Percentiles rank a stretch among this genome's conserved stretches.
phyloP scores from a whole-genome alignment of 2,113 vertebrate species.

The Gulo gulo region DNA sequence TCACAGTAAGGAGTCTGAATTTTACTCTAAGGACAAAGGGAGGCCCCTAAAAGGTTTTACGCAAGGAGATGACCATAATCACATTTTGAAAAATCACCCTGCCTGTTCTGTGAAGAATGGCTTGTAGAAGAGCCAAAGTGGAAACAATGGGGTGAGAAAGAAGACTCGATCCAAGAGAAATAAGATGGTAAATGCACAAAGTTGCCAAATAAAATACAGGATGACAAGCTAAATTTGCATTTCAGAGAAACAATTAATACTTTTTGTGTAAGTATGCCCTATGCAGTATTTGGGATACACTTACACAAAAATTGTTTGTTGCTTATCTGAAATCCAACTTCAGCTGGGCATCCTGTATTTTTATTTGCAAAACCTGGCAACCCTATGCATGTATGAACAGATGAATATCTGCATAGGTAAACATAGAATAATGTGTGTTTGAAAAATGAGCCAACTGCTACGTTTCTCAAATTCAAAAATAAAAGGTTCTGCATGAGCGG shows the following conservation, averaged over 20 bases:
- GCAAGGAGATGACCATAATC: background rate
- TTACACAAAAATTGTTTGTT: background rate
- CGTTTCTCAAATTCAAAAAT: slow-evolving; percentile 27
- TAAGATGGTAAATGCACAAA: background rate
- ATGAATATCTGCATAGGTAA: background rate
- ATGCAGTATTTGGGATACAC: background rate
- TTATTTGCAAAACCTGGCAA: slow-evolving; percentile 42
- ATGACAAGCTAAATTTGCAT: background rate
- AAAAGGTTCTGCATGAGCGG: background rate
- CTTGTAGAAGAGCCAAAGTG: background rate
- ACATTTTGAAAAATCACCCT: background rate
- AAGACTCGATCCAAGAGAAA: background rate
- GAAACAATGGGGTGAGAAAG: background rate
- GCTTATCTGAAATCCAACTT: slow-evolving; percentile 30
- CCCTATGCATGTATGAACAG: background rate
- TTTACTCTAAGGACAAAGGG: slow-evolving; percentile 4
- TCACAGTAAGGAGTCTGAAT: background rate
- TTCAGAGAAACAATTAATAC: background rate
- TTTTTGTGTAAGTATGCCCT: background rate
- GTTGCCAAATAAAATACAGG: background rate
- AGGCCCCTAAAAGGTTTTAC: background rate
- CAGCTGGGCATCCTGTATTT: slow-evolving; percentile 19
- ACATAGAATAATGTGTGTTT: background rate
- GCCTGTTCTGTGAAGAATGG: background rate
- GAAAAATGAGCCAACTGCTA: slow-evolving; percentile 26